Evolutionary conservation across 2,113 vertebrate genomes (phyloP).

Genomic region (Acanthisitta chloris): DNA sequence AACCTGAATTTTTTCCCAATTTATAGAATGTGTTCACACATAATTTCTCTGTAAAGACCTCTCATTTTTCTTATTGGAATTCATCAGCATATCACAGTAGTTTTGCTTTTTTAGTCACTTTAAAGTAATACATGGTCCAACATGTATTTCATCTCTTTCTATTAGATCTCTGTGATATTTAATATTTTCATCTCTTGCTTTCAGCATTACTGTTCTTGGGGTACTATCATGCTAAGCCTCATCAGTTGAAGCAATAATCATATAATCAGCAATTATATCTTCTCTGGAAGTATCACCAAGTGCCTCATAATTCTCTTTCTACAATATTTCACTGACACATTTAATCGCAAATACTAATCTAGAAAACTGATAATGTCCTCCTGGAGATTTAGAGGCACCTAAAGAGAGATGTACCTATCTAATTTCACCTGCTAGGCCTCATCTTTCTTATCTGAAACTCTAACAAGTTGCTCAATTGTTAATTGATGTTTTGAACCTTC

Average conservation of each 20-base stretch:
- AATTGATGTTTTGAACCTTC: slow-evolving; percentile 13
- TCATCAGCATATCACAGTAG: not conserved
- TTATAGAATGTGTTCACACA: not conserved
- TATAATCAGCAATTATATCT: slow-evolving; percentile 22
- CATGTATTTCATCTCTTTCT: not conserved
- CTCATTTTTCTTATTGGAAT: not conserved
- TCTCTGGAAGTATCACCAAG: slow-evolving; percentile 1
- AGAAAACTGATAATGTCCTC: slow-evolving; percentile 12
- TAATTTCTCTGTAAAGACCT: not conserved
- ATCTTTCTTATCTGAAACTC: not conserved
- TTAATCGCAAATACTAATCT: slow-evolving; percentile 51
- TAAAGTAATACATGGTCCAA: not conserved
- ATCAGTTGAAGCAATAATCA: slow-evolving; percentile 47
- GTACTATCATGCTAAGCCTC: not conserved
- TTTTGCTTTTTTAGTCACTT: not conserved
- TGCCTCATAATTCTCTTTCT: slow-evolving; percentile 37
- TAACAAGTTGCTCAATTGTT: not conserved
- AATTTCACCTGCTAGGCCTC: not conserved
- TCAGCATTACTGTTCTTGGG: not conserved
- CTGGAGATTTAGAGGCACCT: not conserved
- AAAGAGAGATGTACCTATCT: not conserved
- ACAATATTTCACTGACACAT: slow-evolving; percentile 44
- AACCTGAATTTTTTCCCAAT: not conserved
- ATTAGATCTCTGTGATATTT: not conserved
- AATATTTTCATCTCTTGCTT: not conserved